Conservation (phyloP, 1,140 invertebrate genomes). For the Subanguina moxae region DNA sequence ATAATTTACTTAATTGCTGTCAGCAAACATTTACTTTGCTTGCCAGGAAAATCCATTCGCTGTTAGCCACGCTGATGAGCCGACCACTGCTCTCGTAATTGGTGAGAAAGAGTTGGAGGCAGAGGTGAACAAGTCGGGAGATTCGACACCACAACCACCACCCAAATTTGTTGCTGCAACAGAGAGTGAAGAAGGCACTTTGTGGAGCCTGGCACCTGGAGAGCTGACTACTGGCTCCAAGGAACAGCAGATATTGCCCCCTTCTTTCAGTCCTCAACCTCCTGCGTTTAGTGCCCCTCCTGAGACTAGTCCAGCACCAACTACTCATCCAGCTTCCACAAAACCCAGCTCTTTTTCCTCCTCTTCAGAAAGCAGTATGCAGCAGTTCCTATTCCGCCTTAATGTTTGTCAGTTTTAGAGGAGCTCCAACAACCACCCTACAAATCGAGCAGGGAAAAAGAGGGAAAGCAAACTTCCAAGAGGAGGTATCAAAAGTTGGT, state of each 20-base stretch:
- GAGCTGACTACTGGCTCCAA: background rate
- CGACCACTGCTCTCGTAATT: constrained; percentile 31
- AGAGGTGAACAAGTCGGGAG: constrained; percentile 13
- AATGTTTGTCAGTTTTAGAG: background rate
- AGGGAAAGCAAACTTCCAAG: constrained; percentile 5
- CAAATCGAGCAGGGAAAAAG: background rate
- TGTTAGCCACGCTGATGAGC: background rate
- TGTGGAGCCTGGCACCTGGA: background rate
- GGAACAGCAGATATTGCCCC: constrained; percentile 4
- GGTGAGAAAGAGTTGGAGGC: constrained; percentile 35
- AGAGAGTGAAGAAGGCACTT: background rate
- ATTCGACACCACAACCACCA: background rate
- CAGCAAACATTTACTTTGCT: too few species aligned
- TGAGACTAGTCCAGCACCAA: background rate
- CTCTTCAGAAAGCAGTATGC: constrained; percentile 6
- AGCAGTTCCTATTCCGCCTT: background rate
- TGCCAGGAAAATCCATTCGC: background rate
- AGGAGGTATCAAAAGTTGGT: too few species aligned
- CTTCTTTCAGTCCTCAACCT: constrained; percentile 13
- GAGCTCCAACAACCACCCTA: too few species aligned
- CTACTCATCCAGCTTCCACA: background rate
- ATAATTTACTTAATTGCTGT: too few species aligned
- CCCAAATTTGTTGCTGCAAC: constrained; percentile 23
- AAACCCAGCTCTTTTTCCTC: background rate
- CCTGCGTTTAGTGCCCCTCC: constrained; percentile 10